These are phyloP conservation scores for Cyphomyrmex costatus DNA, from an alignment of 1,140 invertebrate species.

Conservation along the genomic window DNA sequence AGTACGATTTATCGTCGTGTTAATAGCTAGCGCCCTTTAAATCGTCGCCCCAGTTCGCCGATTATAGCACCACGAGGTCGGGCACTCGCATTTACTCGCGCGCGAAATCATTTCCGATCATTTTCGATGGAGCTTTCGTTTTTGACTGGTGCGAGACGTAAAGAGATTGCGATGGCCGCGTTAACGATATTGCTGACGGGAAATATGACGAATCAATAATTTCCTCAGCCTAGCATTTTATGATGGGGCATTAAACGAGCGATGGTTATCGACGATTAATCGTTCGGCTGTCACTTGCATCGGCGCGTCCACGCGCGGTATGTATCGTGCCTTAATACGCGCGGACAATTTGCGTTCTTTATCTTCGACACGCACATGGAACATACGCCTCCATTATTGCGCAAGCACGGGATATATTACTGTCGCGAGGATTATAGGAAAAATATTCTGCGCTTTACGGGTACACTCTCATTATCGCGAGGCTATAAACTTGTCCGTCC, in stretches of 20 bases:
- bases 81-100: not conserved
- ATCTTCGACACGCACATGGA: slow-evolving; percentile 28
- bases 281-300: slow-evolving; percentile 73
- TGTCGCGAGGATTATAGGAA: slow-evolving; percentile 53
- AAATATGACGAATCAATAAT: slow-evolving; percentile 81
- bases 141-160: slow-evolving; percentile 67
- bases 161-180: slow-evolving; percentile 71
- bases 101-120: slow-evolving; percentile 58
- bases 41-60: slow-evolving; percentile 20
- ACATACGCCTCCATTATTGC: slow-evolving; percentile 27
- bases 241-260: slow-evolving; percentile 76
- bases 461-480: slow-evolving; percentile 49
- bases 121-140: slow-evolving; percentile 35
- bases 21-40: slow-evolving; percentile 11
- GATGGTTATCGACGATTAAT: slow-evolving; percentile 80
- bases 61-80: not conserved
- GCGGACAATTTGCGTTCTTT: slow-evolving; percentile 59
- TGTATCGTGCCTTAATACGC: slow-evolving; percentile 65
- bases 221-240: slow-evolving; percentile 76
- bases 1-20: slow-evolving; percentile 10
- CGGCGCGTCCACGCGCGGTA: slow-evolving; percentile 44
- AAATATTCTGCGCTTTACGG: slow-evolving; percentile 31
- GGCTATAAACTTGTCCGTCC: slow-evolving; percentile 58
- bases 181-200: slow-evolving; percentile 75
- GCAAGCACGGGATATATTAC: slow-evolving; percentile 12